Conservation (phyloP, 2,113 vertebrate species). For the Eulemur macaco region DNA sequence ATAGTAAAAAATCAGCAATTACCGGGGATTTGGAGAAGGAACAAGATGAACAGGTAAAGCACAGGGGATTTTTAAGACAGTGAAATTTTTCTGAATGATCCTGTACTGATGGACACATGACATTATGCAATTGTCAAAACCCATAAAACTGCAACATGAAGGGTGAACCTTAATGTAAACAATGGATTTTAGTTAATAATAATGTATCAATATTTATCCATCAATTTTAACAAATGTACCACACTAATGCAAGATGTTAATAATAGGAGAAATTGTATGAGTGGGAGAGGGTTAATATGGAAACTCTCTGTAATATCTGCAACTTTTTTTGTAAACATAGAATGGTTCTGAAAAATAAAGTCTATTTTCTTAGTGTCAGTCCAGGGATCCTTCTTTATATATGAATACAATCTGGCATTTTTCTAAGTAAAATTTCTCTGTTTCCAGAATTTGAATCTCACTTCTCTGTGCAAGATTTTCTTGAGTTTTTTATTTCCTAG, state of each 20-base stretch:
- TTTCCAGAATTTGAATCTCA: slow-evolving; percentile 55
- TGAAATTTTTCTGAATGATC: background rate
- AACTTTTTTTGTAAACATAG: background rate
- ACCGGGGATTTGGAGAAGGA: background rate
- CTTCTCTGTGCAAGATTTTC: slow-evolving; percentile 14
- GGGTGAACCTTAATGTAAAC: background rate
- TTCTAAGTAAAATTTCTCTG: slow-evolving; percentile 46
- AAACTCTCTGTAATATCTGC: background rate
- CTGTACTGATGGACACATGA: background rate
- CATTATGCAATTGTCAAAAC: background rate
- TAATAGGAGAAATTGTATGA: background rate
- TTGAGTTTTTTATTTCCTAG: slow-evolving; percentile 59
- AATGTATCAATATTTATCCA: background rate
- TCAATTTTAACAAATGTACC: background rate
- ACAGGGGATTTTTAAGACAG: background rate
- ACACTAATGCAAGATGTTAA: background rate
- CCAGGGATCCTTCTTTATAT: slow-evolving; percentile 3
- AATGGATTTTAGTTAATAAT: background rate
- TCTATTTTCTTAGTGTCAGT: background rate
- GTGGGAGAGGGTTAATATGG: no score
- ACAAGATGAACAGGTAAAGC: background rate
- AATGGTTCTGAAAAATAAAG: slow-evolving; percentile 7
- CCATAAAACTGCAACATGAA: background rate
- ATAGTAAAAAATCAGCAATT: background rate
- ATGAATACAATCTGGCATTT: slow-evolving; percentile 57